A percentile compares a stretch with the other conserved stretches of the same genome.
These are phyloP conservation scores for Drosophila longiperda DNA, from an alignment of 2,888 invertebrate species.

Conservation along the genomic window DNA sequence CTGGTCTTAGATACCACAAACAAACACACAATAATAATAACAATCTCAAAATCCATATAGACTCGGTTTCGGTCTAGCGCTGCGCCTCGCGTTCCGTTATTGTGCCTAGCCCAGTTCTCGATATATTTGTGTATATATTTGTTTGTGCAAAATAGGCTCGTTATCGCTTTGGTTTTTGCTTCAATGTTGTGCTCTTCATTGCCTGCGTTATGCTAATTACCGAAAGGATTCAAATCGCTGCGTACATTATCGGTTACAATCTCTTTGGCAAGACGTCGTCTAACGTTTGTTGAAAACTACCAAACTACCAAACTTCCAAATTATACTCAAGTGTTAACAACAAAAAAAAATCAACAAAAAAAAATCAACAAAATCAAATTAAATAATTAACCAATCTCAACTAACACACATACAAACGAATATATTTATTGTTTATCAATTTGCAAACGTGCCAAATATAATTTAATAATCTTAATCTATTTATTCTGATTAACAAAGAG, in stretches of 20 bases:
- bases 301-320: constrained; percentile 25
- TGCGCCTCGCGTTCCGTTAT: constrained; percentile 51
- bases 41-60: not conserved
- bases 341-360: constrained; percentile 17
- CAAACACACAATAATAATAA: not conserved
- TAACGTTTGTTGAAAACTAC: constrained; percentile 51
- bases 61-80: constrained; percentile 46
- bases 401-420: constrained; percentile 6
- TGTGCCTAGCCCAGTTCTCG: constrained; percentile 2
- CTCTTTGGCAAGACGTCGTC: constrained; percentile 81
- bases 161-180: constrained; percentile 56
- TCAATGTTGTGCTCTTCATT: constrained; percentile 75
- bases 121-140: not conserved
- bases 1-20: constrained; percentile 14
- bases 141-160: constrained; percentile 69
- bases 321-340: constrained; percentile 53
- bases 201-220: constrained; percentile 83
- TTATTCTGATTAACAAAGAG: constrained; percentile 75
- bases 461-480: constrained; percentile 72
- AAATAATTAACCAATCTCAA: constrained; percentile 23
- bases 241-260: constrained; percentile 84
- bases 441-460: constrained; percentile 78
- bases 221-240: constrained; percentile 83
- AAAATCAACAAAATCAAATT: constrained; percentile 14
- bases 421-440: constrained; percentile 69